Evolutionary conservation across 2,797 vertebrate genomes (phyloP), one percentile per base, ranked within the genome.

Genomic region (Schizopygopsis pylzovi): DNA sequence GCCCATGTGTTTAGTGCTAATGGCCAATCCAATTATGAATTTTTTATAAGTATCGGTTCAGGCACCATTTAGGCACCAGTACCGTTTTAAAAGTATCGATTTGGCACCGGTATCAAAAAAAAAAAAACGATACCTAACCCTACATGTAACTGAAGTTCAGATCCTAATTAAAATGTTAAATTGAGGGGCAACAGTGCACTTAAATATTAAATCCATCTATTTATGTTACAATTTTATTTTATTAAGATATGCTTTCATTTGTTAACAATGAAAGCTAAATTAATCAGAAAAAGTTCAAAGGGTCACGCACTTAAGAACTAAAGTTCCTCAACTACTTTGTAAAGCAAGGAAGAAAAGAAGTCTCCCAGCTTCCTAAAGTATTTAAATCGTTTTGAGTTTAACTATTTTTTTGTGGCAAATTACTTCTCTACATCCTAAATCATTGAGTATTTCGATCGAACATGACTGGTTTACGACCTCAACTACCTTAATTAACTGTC

Each of bases 301-400:
- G 61, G n/a, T 15, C 54, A 78, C 33, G 16, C 25, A 67, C 76
- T 76, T 76, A n/a, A n/a, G n/a, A n/a, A n/a, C n/a, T 47, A 52
- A 61, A 70, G 79, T 45, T 83, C 13, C 22, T 67, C 20, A 65
- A 61, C 20, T 82, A 54, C 47, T 37, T 59, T 28, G 18, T 33
- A 41, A 54, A 52, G 18, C 20, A 10, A 28, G 13, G 22, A 76
- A 76, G 82, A 87, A 70, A 56, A 4, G 22, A 45, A 56, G 3
- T 70, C 37, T 39, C 43, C 25, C 56, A 72, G 73, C 25, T 28
- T 82, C 76, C 87, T 80, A 73, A 43, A 20, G 79, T 63, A 81
- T 88, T 91, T 85, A 90, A 89, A 84, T 90, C 37, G 20, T 81
- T 91, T 87, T 88, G 82, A 81, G 56, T 86, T 52, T 67, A 54